Percentiles rank a stretch among this genome's conserved stretches.
phyloP scores from a whole-genome alignment of 2,113 vertebrate species.

The Brachyistius frenatus region DNA sequence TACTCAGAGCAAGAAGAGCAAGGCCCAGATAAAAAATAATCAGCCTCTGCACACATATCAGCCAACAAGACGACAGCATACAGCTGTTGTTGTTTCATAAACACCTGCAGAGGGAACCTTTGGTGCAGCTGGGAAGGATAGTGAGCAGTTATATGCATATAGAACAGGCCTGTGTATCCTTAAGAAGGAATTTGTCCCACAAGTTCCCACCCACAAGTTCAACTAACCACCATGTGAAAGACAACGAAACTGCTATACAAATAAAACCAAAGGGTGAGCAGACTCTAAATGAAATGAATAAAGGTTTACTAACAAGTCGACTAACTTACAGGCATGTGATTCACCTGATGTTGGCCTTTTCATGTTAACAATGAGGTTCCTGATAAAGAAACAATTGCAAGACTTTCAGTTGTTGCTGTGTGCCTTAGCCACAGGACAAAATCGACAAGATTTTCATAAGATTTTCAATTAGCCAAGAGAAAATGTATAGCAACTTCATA shows the following conservation, averaged over 20 bases:
- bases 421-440: not conserved
- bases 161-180: conserved; percentile 34
- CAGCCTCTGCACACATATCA: conserved; percentile 56
- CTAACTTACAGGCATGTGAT: conserved; percentile 29
- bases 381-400: conserved; percentile 1
- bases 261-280: not conserved
- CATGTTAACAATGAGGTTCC: conserved; percentile 18
- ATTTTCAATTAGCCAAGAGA: not conserved
- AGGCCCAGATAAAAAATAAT: conserved; percentile 84
- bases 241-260: conserved; percentile 21
- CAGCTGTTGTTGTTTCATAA: conserved; percentile 10
- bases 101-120: not conserved
- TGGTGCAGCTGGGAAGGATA: not conserved
- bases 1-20: conserved; percentile 85
- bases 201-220: conserved; percentile 53
- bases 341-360: conserved; percentile 12
- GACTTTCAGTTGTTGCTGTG: not conserved
- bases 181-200: conserved; percentile 55
- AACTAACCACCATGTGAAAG: conserved; percentile 21
- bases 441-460: conserved; percentile 6
- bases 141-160: conserved; percentile 24
- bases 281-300: not conserved
- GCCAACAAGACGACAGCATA: conserved; percentile 5
- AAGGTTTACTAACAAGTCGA: conserved; percentile 8
- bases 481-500: not conserved